phyloP scores from a whole-genome alignment of 2,888 invertebrate genomes.

The Zygogramma bicolorata region DNA sequence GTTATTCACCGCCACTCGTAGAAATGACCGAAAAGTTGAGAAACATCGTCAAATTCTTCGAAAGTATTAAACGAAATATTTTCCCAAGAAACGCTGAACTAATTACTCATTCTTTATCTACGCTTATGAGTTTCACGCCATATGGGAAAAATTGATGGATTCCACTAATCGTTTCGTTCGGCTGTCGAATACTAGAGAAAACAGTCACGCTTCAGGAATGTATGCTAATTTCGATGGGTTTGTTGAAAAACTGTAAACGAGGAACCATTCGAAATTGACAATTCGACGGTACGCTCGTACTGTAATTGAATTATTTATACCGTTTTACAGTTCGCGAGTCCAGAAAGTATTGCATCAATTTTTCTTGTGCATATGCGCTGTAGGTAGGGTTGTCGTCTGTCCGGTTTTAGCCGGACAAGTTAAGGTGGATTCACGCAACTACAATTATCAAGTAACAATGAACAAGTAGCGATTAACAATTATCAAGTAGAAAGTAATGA shows the following conservation, averaged over 20 bases:
- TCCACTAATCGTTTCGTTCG: background rate
- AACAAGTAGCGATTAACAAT: no score
- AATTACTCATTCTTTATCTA: background rate
- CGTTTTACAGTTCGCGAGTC: background rate
- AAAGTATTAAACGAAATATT: no score
- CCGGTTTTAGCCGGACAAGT: no score
- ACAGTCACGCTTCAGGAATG: constrained; percentile 6
- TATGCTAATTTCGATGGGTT: constrained; percentile 6
- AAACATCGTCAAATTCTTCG: no score
- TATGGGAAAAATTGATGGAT: constrained; percentile 13
- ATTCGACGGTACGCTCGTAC: background rate
- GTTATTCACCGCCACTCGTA: no score
- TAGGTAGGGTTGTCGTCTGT: no score
- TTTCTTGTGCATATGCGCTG: no score
- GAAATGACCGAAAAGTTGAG: no score
- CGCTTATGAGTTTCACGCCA: background rate
- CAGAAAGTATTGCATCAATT: no score
- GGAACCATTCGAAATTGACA: background rate
- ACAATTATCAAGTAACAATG: no score
- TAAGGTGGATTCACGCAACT: no score
- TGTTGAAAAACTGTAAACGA: background rate
- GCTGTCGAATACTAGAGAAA: background rate
- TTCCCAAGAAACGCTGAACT: background rate
- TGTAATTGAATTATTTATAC: background rate
- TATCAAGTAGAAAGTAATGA: no score